Percentiles rank a stretch among this genome's conserved stretches.
Conservation (phyloP, 2,797 vertebrate genomes). For the Kryptolebias ocellatus region DNA sequence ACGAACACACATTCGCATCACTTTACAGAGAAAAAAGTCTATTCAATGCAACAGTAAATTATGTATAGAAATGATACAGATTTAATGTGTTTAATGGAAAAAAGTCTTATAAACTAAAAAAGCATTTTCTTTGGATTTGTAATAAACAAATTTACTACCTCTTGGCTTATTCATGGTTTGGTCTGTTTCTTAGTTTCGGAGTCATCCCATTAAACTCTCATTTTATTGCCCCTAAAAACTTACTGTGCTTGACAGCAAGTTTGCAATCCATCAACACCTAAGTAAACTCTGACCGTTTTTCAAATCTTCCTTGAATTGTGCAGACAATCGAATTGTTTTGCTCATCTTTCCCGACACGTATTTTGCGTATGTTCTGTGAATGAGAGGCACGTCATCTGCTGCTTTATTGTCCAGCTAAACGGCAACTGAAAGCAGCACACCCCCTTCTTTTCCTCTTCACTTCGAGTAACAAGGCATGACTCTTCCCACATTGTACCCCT, state of each 20-base stretch:
- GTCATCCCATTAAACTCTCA: not conserved
- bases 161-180: too few relatives aligned
- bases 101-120: not conserved
- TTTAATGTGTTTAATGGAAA: not conserved
- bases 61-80: not conserved
- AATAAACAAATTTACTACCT: too few relatives aligned
- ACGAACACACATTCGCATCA: not conserved
- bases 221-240: not conserved
- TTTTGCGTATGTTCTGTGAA: slow-evolving; percentile 43
- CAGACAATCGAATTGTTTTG: slow-evolving; percentile 20
- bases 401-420: slow-evolving; percentile 60
- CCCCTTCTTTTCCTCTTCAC: slow-evolving; percentile 64
- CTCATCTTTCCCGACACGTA: slow-evolving; percentile 33
- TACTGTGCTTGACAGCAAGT: not conserved
- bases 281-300: slow-evolving; percentile 13
- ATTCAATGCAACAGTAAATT: not conserved
- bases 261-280: not conserved
- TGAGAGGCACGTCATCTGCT: slow-evolving; percentile 46
- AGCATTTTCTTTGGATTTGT: too few relatives aligned
- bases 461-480: slow-evolving; percentile 61
- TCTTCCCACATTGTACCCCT: slow-evolving; percentile 54
- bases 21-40: not conserved
- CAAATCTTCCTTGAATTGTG: slow-evolving; percentile 14
- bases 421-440: slow-evolving; percentile 40
- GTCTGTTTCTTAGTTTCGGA: not conserved